Evolutionary conservation across 2,797 vertebrate species (phyloP), one percentile per base, ranked within the genome.

Genomic region (Coranthus polyacanthus): DNA sequence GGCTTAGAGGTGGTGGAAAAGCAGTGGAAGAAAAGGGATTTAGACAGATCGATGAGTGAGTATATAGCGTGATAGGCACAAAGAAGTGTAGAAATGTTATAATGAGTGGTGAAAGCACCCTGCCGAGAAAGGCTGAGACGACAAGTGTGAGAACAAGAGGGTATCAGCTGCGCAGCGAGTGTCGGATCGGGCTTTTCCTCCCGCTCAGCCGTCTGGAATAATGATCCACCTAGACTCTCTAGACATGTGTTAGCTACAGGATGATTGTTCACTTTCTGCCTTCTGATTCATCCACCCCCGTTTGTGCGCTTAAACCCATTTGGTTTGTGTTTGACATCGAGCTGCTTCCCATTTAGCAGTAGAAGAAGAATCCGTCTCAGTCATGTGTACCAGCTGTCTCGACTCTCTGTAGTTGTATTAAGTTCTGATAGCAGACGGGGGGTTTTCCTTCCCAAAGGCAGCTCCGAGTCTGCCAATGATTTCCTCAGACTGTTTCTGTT

Each of bases 321-420:
- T 52, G 16, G 15, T 59, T 24, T 49, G 20, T 41, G 17, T 53
- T 46, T 42, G 44, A 26, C 34, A n/a, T 34, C 12, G 37, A 42
- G 16, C 41, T 60, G 39, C 29, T 55, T 64, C 46, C 22, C 43
- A 39, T 75, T 36, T 37, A 47, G 18, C 53, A 37, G 51, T 10
- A 46, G 42, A 52, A 43, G 46, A 21, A 6, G 16, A 38, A 49
- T 41, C 8, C 55, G 53, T 26, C 42, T 43, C 34, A 15, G 55
- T 57, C 57, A 15, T 56, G 61, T 64, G 54, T 4, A 43, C 16
- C 58, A 67, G 66, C 55, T 59, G 54, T 54, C 45, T 21, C 16
- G 20, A 11, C 26, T 58, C 39, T 46, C 34, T 37, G 12, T 45
- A 17, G 12, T 22, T 64, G 32, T 39, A 44, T 63, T 8, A 4